phyloP scores from a whole-genome alignment of 1,140 invertebrate genomes.

The Danaus plexippus region DNA sequence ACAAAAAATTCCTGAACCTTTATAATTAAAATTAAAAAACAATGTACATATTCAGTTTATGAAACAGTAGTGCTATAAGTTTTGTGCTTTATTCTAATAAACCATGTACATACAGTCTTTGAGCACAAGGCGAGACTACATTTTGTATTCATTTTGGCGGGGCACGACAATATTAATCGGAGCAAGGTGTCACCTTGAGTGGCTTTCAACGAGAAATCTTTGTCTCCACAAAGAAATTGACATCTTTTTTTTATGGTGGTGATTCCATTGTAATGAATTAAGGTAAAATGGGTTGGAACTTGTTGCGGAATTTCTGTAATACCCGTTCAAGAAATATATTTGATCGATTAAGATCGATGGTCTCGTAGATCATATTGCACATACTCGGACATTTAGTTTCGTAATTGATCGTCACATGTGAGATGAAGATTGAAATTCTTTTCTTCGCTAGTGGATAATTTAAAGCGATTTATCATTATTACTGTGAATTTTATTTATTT shows the following conservation, averaged over 20 bases:
- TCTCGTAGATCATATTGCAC: constrained; percentile 59
- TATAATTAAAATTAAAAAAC: too few relatives aligned
- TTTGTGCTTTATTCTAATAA: constrained; percentile 9
- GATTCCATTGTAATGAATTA: constrained; percentile 43
- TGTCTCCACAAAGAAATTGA: constrained; percentile 52
- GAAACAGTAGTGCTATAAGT: too few relatives aligned
- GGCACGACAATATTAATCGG: constrained; percentile 68
- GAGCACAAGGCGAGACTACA: constrained; percentile 32
- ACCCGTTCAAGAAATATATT: constrained; percentile 37
- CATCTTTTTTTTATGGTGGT: constrained; percentile 57
- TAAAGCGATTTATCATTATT: too few relatives aligned
- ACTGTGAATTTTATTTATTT: too few relatives aligned
- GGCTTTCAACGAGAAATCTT: constrained; percentile 61
- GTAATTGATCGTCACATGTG: constrained; percentile 27
- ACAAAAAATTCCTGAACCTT: not conserved
- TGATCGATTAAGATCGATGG: constrained; percentile 66
- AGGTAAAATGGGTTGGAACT: constrained; percentile 45
- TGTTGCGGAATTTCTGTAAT: constrained; percentile 37
- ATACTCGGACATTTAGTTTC: constrained; percentile 55
- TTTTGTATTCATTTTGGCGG: constrained; percentile 67
- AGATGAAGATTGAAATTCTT: constrained; percentile 25
- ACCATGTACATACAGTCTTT: constrained; percentile 11
- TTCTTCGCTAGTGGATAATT: too few relatives aligned
- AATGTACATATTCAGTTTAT: too few relatives aligned
- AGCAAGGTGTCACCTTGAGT: constrained; percentile 68